Conservation (phyloP, 2,113 vertebrate species). For the Pelodiscus sinensis region DNA sequence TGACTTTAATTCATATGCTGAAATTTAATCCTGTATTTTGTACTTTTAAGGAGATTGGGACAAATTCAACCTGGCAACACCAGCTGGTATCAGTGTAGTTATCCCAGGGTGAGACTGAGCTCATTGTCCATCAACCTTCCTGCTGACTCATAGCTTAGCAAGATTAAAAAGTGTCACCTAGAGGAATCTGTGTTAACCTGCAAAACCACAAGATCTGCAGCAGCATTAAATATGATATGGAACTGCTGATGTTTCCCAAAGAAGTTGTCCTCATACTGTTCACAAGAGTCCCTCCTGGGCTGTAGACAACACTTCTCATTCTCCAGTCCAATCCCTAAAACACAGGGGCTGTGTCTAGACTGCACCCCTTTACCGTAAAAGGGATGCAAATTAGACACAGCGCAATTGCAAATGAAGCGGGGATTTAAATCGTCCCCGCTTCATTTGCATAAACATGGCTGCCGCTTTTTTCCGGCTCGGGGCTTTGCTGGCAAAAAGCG, state of each 20-base stretch:
- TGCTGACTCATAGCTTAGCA: neutral
- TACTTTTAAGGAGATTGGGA: neutral
- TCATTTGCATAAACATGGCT: too few relatives aligned
- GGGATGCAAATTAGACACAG: too few relatives aligned
- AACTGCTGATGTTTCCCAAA: neutral
- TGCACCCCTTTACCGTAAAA: too few relatives aligned
- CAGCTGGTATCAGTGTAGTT: neutral
- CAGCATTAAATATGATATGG: neutral
- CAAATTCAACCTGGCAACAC: neutral
- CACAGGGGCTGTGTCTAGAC: too few relatives aligned
- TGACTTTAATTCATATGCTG: neutral
- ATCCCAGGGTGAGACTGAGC: neutral
- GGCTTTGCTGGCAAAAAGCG: too few relatives aligned
- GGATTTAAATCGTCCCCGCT: too few relatives aligned
- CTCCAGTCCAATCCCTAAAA: neutral
- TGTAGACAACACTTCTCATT: neutral
- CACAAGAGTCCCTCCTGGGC: neutral
- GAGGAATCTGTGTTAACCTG: neutral
- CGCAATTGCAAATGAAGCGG: too few relatives aligned
- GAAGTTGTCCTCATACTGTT: neutral
- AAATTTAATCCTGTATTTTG: neutral
- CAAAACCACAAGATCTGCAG: neutral
- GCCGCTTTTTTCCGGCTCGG: too few relatives aligned
- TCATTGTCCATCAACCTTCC: neutral
- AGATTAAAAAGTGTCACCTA: neutral